A percentile compares a stretch with the other conserved stretches of the same genome.
Conservation (phyloP, 2,113 vertebrate species). For the Saccopteryx leptura region DNA sequence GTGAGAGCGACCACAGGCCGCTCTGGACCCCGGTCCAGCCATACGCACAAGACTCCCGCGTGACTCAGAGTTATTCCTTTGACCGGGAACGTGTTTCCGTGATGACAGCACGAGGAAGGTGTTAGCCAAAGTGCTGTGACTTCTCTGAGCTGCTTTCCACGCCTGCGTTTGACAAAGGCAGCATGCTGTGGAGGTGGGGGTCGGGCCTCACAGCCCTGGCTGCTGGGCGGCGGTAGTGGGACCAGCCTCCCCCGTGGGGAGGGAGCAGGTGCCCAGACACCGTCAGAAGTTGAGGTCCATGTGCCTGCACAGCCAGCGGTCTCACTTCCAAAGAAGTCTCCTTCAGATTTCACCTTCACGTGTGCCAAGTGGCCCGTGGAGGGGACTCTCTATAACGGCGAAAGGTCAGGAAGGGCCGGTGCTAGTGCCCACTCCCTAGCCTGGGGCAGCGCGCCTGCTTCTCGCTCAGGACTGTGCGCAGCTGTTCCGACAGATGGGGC, state of each 20-base stretch:
- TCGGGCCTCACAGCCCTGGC: neutral
- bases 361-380: neutral
- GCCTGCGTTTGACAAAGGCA: accelerated
- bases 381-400: neutral
- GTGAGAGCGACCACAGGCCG: neutral
- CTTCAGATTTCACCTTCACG: neutral
- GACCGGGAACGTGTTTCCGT: neutral
- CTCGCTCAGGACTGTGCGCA: no score
- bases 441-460: no score
- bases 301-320: neutral
- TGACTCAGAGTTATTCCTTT: accelerated
- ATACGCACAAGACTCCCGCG: accelerated
- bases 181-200: accelerated
- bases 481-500: neutral
- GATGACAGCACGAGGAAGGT: neutral
- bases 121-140: neutral
- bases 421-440: neutral
- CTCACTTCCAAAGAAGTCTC: neutral
- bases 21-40: neutral
- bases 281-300: accelerated
- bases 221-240: accelerated
- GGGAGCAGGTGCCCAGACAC: neutral
- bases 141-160: neutral
- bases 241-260: accelerated
- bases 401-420: neutral